Evolutionary conservation across 2,888 invertebrate genomes (phyloP).

Genomic region (Mimachlamys varia): DNA sequence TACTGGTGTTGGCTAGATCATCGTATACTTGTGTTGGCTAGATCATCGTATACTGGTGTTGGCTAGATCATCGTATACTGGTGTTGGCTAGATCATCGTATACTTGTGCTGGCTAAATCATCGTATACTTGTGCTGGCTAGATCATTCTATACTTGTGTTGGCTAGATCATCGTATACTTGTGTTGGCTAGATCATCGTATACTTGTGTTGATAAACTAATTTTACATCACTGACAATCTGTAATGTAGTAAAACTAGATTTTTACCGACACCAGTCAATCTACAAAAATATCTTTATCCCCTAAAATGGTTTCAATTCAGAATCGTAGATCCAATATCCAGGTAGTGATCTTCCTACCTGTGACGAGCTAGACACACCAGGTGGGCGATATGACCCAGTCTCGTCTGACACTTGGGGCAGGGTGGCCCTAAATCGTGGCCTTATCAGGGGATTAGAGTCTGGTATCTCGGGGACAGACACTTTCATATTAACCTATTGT

Average conservation of each 20-base stretch:
- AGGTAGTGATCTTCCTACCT: background rate
- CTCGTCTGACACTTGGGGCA: background rate
- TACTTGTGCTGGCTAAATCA: no score
- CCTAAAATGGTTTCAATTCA: background rate
- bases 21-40: background rate
- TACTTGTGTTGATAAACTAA: background rate
- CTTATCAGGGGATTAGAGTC: background rate
- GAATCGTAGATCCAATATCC: background rate
- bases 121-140: no score
- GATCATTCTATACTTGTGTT: no score
- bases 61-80: no score
- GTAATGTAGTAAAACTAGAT: no score
- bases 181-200: background rate
- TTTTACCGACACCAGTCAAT: no score
- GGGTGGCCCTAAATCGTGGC: slow-evolving; percentile 22
- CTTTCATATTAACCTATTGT: background rate
- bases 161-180: no score
- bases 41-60: background rate
- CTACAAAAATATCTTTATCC: background rate
- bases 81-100: background rate
- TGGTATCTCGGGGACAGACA: background rate
- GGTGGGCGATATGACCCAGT: slow-evolving; percentile 28
- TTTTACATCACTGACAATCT: no score
- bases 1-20: background rate
- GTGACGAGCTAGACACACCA: background rate